Conservation (phyloP, 2,113 vertebrate genomes). For the Thinocorus orbignyianus region DNA sequence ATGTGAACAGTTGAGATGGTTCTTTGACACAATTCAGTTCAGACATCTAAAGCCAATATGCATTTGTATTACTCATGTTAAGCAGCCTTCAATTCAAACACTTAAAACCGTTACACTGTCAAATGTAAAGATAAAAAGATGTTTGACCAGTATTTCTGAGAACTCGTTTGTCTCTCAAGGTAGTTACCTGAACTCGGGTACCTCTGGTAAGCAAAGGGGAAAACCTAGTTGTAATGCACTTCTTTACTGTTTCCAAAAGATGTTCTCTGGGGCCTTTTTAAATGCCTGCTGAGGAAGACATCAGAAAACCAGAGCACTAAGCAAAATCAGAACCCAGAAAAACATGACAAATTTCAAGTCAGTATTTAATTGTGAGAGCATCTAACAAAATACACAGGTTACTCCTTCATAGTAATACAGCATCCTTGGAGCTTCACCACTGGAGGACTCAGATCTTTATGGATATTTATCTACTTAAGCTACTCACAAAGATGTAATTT, state of each 20-base stretch:
- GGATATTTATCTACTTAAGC: background rate
- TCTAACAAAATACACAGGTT: background rate
- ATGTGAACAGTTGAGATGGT: background rate
- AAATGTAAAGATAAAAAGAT: background rate
- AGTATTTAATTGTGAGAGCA: background rate
- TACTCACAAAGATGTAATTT: background rate
- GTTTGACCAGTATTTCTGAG: background rate
- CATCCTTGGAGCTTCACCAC: background rate
- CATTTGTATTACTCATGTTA: background rate
- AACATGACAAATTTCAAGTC: background rate
- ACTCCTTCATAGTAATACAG: background rate
- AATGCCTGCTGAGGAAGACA: background rate
- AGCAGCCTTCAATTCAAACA: background rate
- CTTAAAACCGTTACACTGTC: background rate
- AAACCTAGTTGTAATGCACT: background rate
- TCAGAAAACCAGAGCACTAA: background rate
- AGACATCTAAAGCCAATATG: background rate
- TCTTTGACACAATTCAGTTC: background rate
- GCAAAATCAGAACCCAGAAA: background rate
- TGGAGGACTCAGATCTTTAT: background rate
- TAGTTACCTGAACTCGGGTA: background rate
- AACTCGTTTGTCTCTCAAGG: background rate
- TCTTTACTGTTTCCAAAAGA: background rate
- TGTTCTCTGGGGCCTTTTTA: background rate
- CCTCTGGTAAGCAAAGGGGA: background rate